phyloP scores from a whole-genome alignment of 2,888 invertebrate genomes.

The Rhodophaea formosa region DNA sequence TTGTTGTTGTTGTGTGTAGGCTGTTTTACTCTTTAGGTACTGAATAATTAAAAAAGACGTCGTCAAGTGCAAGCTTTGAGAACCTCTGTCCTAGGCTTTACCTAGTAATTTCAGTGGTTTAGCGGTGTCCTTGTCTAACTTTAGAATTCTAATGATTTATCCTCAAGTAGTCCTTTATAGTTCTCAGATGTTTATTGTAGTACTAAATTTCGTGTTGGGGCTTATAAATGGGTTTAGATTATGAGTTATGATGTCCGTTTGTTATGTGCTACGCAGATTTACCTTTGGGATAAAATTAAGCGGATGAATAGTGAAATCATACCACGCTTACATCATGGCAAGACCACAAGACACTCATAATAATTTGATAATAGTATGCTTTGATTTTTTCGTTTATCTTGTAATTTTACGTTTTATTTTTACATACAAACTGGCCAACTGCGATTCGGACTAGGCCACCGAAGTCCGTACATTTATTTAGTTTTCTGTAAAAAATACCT shows the following conservation, averaged over 20 bases:
- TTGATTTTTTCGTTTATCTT: not conserved
- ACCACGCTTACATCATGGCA: not conserved
- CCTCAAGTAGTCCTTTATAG: not conserved
- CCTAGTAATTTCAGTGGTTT: constrained; percentile 12
- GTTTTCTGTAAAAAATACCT: too few species aligned
- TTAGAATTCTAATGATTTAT: constrained; percentile 11
- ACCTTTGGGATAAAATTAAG: not conserved
- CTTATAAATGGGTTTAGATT: constrained; percentile 12
- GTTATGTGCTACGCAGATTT: constrained; percentile 1
- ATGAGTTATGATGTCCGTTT: constrained; percentile 10
- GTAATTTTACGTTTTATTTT: not conserved
- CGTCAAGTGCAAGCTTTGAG: too few species aligned
- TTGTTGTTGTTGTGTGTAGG: too few species aligned
- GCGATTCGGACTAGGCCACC: too few species aligned
- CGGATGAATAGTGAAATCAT: not conserved
- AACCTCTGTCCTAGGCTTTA: not conserved
- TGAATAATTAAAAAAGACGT: too few species aligned
- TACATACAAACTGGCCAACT: too few species aligned
- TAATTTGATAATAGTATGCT: too few species aligned
- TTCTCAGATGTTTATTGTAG: constrained; percentile 15
- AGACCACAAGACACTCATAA: not conserved
- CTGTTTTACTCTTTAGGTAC: too few species aligned
- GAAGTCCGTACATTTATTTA: too few species aligned
- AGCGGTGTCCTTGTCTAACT: constrained; percentile 13
- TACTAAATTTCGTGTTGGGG: constrained; percentile 5